Evolutionary conservation across 1,140 invertebrate species (phyloP), one percentile per base, ranked within the genome.

Genomic region (Muscidifurax raptorellus): DNA sequence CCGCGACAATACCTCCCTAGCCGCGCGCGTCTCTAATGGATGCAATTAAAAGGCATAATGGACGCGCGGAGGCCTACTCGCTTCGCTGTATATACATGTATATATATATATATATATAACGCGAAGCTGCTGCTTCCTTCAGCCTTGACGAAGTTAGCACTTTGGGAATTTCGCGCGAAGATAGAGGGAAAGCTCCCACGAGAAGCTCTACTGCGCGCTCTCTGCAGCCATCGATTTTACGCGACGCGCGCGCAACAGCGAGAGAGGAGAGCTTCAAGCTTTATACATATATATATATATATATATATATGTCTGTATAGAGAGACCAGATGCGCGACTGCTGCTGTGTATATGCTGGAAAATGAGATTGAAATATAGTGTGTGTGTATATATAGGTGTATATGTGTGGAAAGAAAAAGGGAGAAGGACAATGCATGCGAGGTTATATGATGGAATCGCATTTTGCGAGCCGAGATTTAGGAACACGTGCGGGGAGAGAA

Each of bases 31-130:
- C 74, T 69, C 82, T 90, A 90, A 90, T 90, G 89, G 88, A 90
- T 89, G 88, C 88, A 89, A 90, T 91, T 91, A 91, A 90, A 90
- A 88, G 83, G 82, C 74, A 86, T 90, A 89, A 87, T 87, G 85
- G 67, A 80, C 82, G 80, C 2, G 32, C 72, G 2, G 10, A 36
- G 9, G 36, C 12, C 72, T 74, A 59, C 44, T 47, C 44, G 15
- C 15, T 15, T 4, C 44, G 44, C 44, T 47, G 3, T 4, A n/a
- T n/a, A n/a, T n/a, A n/a, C n/a, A n/a, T n/a, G n/a, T n/a, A n/a
- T n/a, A n/a, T n/a, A n/a, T n/a, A n/a, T n/a, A n/a, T n/a, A n/a
- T n/a, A n/a, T n/a, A n/a, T n/a, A n/a, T n/a, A n/a, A n/a, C n/a
- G n/a, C n/a, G n/a, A n/a, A n/a, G 15, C 22, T 59, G 15, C 15